Evolutionary conservation across 2,113 vertebrate species (phyloP).

Genomic region (Plotosus lineatus): DNA sequence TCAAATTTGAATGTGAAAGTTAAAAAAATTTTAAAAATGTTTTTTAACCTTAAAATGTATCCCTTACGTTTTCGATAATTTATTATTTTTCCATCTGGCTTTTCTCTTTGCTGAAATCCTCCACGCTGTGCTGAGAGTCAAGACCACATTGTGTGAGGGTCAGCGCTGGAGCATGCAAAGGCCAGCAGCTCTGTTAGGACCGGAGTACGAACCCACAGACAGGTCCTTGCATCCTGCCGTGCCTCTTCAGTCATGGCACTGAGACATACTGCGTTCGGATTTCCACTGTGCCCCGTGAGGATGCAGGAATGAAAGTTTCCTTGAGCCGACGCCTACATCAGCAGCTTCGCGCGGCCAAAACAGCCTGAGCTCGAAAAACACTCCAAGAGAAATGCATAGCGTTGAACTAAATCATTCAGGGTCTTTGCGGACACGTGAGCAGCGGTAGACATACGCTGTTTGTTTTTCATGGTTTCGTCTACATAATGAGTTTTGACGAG

Average conservation of each 20-base stretch:
- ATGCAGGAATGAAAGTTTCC: conserved; percentile 57
- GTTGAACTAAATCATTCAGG: not conserved
- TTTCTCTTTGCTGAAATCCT: conserved; percentile 21
- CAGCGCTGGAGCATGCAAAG: conserved; percentile 34
- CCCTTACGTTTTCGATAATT: not conserved
- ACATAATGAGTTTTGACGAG: conserved; percentile 27
- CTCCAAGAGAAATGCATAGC: conserved; percentile 25
- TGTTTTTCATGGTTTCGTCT: conserved; percentile 18
- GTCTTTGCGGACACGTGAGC: conserved; percentile 14
- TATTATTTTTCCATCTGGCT: conserved; percentile 7
- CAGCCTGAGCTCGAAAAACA: conserved; percentile 27
- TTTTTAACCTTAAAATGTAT: not conserved
- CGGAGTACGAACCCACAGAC: conserved; percentile 25
- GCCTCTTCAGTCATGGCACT: conserved; percentile 33
- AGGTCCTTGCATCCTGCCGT: conserved; percentile 7
- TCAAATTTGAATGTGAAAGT: not conserved
- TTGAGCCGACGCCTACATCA: conserved; percentile 41
- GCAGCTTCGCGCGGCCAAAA: conserved; percentile 25
- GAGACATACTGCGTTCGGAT: conserved; percentile 41
- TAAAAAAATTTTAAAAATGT: not conserved
- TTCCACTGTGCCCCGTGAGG: conserved; percentile 44
- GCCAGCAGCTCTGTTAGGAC: conserved; percentile 29
- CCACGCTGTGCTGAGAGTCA: not conserved
- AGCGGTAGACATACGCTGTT: conserved; percentile 1
- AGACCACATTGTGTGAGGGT: conserved; percentile 34